phyloP scores from a whole-genome alignment of 2,113 vertebrate genomes.

The Andinoacara biseriatus region DNA sequence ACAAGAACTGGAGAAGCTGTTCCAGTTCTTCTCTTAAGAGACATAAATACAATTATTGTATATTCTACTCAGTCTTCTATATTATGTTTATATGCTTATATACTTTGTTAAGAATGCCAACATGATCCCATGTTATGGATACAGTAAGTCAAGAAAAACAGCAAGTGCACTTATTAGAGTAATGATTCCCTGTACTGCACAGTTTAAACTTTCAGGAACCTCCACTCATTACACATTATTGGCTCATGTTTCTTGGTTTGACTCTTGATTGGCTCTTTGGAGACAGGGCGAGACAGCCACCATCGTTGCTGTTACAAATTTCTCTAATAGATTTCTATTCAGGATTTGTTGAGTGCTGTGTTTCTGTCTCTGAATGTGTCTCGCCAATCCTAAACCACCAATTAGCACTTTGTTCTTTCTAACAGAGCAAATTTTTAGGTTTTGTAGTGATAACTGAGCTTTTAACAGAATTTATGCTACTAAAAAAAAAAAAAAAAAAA shows the following conservation, averaged over 20 bases:
- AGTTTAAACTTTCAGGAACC: neutral
- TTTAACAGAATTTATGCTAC: neutral
- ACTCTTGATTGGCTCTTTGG: neutral
- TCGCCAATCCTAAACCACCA: neutral
- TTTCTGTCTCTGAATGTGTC: neutral
- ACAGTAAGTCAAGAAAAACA: neutral
- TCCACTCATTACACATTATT: neutral
- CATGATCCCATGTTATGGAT: neutral
- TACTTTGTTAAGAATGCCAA: no score
- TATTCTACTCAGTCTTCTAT: no score
- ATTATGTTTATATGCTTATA: no score
- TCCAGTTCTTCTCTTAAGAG: neutral
- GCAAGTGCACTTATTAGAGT: neutral
- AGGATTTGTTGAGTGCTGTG: neutral
- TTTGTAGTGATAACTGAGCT: neutral
- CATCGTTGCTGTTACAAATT: neutral
- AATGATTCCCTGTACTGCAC: neutral
- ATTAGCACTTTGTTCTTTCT: neutral
- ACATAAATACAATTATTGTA: neutral
- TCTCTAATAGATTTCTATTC: neutral
- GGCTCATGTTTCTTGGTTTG: neutral
- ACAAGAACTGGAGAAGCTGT: neutral
- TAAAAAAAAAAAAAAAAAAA: neutral
- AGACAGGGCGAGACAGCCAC: neutral
- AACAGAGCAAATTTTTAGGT: constrained; percentile 16